phyloP scores from a whole-genome alignment of 2,797 vertebrate species.

The Lepilemur septentrionalis region DNA sequence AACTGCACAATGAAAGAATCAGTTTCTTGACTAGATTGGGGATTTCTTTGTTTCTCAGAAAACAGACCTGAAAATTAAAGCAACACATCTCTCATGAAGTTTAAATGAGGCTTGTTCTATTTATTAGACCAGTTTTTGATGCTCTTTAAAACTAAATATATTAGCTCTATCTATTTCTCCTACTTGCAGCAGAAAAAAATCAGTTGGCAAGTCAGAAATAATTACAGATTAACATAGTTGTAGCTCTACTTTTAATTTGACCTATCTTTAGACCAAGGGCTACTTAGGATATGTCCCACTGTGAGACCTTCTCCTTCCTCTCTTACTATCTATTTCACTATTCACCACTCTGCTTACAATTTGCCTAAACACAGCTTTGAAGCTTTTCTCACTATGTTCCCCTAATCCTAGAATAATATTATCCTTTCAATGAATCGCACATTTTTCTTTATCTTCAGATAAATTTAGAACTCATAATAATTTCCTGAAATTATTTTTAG shows the following conservation, averaged over 20 bases:
- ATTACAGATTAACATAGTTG: background rate
- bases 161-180: background rate
- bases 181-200: slow-evolving; percentile 14
- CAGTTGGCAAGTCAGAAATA: background rate
- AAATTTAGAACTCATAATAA: background rate
- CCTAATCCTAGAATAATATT: background rate
- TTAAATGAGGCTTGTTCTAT: slow-evolving; percentile 43
- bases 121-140: background rate
- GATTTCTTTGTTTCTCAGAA: slow-evolving; percentile 31
- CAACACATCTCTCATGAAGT: slow-evolving; percentile 30
- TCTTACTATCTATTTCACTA: background rate
- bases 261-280: background rate
- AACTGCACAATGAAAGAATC: background rate
- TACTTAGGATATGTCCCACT: background rate
- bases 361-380: background rate
- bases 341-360: background rate
- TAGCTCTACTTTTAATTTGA: background rate
- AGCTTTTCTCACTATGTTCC: background rate
- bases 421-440: background rate
- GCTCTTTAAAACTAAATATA: slow-evolving; percentile 35
- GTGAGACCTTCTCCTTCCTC: background rate
- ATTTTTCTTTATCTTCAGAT: background rate
- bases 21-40: background rate
- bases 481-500: slow-evolving; percentile 28
- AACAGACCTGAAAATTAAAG: slow-evolving; percentile 26